These are phyloP conservation scores for Tenthredo mesomela DNA, from an alignment of 2,888 invertebrate species.

Conservation along the genomic window DNA sequence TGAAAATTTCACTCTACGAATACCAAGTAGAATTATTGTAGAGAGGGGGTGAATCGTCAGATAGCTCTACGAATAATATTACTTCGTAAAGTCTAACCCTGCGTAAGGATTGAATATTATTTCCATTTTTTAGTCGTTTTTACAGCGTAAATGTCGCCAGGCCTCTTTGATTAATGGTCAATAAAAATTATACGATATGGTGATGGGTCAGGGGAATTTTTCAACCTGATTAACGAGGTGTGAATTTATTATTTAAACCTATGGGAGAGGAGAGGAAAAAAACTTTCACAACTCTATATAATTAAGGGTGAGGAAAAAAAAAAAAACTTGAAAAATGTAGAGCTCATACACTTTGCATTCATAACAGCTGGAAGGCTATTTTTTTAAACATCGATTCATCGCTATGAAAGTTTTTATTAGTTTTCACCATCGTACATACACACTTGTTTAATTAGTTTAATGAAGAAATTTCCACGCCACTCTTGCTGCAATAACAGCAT, in stretches of 20 bases:
- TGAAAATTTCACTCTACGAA: not conserved
- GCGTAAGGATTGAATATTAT: constrained; percentile 18
- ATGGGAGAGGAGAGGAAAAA: not conserved
- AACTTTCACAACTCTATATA: constrained; percentile 38
- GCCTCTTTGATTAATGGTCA: constrained; percentile 4
- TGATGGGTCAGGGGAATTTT: not conserved
- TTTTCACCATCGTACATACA: too few relatives aligned
- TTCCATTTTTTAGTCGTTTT: constrained; percentile 7
- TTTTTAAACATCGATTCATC: constrained; percentile 1
- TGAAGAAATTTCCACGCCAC: not conserved
- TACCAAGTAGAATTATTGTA: not conserved
- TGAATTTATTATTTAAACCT: constrained; percentile 37
- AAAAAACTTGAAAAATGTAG: not conserved
- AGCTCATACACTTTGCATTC: constrained; percentile 19
- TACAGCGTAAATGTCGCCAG: not conserved
- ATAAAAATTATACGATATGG: constrained; percentile 9
- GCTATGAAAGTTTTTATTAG: constrained; percentile 17
- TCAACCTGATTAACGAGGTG: constrained; percentile 35
- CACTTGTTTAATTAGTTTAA: constrained; percentile 9
- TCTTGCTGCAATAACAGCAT: not conserved
- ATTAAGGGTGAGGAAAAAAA: not conserved
- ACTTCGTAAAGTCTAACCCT: not conserved
- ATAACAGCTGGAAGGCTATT: not conserved
- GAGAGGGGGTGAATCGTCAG: not conserved
- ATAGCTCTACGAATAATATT: not conserved